These are phyloP conservation scores for Regulus satrapa DNA, from an alignment of 2,113 vertebrate genomes.

Conservation along the genomic window DNA sequence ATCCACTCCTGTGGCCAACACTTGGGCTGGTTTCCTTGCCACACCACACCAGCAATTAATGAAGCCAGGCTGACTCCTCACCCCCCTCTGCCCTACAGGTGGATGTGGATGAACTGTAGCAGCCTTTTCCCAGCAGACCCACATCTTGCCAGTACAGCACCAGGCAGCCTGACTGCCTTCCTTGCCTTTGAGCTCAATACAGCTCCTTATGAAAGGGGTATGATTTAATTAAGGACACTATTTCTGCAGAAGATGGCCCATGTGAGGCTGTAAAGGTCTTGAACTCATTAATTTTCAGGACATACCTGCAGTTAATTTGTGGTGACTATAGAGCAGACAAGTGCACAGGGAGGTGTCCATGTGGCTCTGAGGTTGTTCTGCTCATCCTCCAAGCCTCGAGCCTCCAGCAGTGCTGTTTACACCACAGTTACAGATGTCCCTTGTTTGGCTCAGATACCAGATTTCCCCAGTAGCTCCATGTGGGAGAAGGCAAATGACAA, in stretches of 20 bases:
- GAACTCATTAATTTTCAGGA: neutral
- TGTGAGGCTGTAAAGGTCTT: neutral
- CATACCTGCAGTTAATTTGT: neutral
- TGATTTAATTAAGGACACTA: neutral
- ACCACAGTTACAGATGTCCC: fast-evolving
- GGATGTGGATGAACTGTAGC: neutral
- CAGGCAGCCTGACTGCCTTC: neutral
- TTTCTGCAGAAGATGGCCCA: neutral
- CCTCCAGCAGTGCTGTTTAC: neutral
- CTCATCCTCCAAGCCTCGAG: neutral
- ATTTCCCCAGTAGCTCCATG: neutral
- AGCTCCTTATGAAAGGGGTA: neutral
- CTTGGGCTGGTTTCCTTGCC: neutral
- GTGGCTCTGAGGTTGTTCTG: neutral
- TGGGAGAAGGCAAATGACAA: neutral
- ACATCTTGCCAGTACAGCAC: neutral
- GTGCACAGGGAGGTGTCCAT: fast-evolving
- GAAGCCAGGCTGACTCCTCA: neutral
- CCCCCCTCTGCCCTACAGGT: neutral
- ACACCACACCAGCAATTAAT: neutral
- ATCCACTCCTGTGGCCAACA: fast-evolving
- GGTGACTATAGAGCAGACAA: neutral
- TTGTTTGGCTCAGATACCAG: neutral
- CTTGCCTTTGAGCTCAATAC: neutral
- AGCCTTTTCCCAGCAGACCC: neutral